A percentile compares a stretch with the other conserved stretches of the same genome.
Conservation (phyloP, 2,113 vertebrate genomes). For the Lethenteron camtschaticum region DNA sequence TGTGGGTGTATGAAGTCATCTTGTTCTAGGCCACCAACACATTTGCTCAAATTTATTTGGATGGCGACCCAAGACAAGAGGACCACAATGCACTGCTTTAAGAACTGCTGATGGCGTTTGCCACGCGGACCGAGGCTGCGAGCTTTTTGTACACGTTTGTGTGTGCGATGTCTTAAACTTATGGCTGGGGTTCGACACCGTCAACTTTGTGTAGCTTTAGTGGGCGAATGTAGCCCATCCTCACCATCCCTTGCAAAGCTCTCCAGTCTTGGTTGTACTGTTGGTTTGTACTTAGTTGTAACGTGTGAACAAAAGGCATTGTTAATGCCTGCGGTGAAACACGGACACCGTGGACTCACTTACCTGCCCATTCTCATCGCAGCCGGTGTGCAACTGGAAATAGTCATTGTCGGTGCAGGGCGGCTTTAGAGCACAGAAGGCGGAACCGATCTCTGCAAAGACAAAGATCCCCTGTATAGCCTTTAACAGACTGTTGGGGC, state of each 20-base stretch:
- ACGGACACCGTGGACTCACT: constrained; percentile 7
- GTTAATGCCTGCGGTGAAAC: not conserved
- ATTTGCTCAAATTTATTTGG: no score
- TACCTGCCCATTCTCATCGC: constrained; percentile 49
- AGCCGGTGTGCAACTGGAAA: constrained; percentile 71
- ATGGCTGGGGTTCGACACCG: not conserved
- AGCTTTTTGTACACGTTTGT: no score
- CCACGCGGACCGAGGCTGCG: no score
- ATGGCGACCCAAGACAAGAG: no score
- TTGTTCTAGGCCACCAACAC: no score
- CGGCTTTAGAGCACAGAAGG: constrained; percentile 36
- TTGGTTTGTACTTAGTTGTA: not conserved
- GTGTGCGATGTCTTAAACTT: not conserved
- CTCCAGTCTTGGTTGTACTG: not conserved
- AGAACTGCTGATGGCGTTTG: no score
- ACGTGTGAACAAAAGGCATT: not conserved
- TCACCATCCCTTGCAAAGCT: not conserved
- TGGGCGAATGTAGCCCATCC: not conserved
- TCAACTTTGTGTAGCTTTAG: not conserved
- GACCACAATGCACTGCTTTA: no score
- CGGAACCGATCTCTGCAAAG: constrained; percentile 36
- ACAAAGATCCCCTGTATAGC: not conserved
- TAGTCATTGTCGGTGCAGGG: constrained; percentile 59
- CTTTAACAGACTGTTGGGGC: not conserved
- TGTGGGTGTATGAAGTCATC: no score